These are phyloP conservation scores for Ciconia maguari DNA, from an alignment of 2,113 vertebrate genomes.

Conservation along the genomic window DNA sequence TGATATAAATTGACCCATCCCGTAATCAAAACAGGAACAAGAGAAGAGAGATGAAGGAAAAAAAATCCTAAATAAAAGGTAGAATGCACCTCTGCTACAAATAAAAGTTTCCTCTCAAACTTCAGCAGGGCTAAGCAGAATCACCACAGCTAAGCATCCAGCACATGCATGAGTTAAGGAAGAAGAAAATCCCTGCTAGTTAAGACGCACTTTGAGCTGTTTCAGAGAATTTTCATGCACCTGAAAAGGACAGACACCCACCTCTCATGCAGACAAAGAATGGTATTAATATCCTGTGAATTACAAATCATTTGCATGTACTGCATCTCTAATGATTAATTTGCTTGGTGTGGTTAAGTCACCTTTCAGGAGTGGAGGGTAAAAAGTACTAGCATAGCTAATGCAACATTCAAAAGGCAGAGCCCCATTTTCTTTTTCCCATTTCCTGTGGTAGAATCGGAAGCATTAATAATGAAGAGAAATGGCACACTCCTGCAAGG, in stretches of 20 bases:
- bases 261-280: not conserved
- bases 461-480: not conserved
- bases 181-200: not conserved
- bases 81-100: not conserved
- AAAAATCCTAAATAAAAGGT: not conserved
- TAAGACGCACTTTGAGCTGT: not conserved
- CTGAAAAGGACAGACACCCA: not conserved
- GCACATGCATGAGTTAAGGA: not conserved
- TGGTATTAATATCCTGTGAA: not conserved
- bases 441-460: not conserved
- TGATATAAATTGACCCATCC: not conserved
- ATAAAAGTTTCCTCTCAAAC: not conserved
- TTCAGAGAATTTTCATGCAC: not conserved
- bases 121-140: not conserved
- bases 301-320: not conserved
- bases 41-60: not conserved
- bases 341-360: not conserved
- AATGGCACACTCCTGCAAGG: not conserved
- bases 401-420: not conserved
- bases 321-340: not conserved
- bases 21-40: not conserved
- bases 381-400: not conserved
- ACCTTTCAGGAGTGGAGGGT: not conserved
- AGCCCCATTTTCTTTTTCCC: not conserved
- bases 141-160: not conserved